Evolutionary conservation across 2,888 invertebrate species (phyloP).

Genomic region (Andrena flavipes): DNA sequence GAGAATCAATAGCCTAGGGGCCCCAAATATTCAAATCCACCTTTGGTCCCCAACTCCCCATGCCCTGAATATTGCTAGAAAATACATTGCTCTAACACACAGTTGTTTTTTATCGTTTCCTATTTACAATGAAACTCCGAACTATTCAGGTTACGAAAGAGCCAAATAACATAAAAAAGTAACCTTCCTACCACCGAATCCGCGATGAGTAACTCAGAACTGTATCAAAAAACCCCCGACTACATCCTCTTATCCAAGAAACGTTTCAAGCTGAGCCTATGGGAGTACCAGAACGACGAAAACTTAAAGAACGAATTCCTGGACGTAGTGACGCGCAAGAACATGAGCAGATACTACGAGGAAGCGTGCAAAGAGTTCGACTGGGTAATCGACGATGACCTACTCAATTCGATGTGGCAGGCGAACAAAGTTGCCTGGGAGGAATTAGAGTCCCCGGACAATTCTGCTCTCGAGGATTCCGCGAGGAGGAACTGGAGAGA

Average conservation of each 20-base stretch:
- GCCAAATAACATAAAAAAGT: neutral
- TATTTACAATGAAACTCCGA: neutral
- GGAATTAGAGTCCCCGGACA: conserved; percentile 73
- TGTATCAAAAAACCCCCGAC: conserved; percentile 49
- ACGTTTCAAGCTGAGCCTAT: conserved; percentile 86
- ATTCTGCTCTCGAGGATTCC: conserved; percentile 45
- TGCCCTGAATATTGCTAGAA: neutral
- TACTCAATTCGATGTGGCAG: conserved; percentile 75
- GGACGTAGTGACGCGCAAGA: conserved; percentile 85
- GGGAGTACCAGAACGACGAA: conserved; percentile 85
- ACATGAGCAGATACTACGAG: conserved; percentile 89
- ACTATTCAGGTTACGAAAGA: neutral
- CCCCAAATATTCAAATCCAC: too few relatives aligned
- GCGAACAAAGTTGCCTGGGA: conserved; percentile 72
- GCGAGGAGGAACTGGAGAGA: conserved; percentile 72
- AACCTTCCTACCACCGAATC: neutral
- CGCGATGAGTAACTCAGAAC: conserved; percentile 38
- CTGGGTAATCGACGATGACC: conserved; percentile 85
- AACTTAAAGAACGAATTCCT: conserved; percentile 84
- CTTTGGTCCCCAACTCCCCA: too few relatives aligned
- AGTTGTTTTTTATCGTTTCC: neutral
- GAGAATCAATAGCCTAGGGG: too few relatives aligned
- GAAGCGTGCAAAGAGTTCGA: conserved; percentile 85
- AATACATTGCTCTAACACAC: neutral
- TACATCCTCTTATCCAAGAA: conserved; percentile 85